Conservation (phyloP, 2,888 invertebrate species). For the Himalopsyche japonica region DNA sequence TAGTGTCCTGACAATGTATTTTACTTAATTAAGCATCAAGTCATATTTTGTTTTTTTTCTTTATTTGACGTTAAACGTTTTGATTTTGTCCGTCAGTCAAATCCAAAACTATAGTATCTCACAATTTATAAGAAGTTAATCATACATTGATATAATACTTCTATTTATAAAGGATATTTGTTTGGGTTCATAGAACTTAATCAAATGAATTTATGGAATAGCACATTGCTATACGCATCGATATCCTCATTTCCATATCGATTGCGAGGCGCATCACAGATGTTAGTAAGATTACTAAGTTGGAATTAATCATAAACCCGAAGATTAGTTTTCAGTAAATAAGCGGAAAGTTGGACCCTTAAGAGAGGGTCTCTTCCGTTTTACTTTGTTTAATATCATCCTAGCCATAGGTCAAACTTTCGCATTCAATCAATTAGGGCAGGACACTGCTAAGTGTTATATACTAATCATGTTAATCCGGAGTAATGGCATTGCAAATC, state of each 20-base stretch:
- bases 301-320: background rate
- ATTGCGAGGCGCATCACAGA: background rate
- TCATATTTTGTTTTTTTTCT: too few relatives aligned
- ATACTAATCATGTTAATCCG: background rate
- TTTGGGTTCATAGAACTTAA: too few relatives aligned
- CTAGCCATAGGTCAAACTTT: background rate
- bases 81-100: too few relatives aligned
- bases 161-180: too few relatives aligned
- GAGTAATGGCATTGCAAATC: background rate
- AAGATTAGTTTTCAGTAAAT: background rate
- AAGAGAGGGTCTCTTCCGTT: background rate
- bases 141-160: too few relatives aligned
- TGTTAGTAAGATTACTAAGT: background rate
- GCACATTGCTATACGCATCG: too few relatives aligned
- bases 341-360: background rate
- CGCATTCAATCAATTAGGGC: background rate
- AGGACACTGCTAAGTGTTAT: background rate
- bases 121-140: too few relatives aligned
- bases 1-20: too few relatives aligned
- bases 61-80: too few relatives aligned
- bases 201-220: too few relatives aligned
- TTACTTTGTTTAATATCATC: background rate
- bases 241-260: background rate
- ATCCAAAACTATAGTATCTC: too few relatives aligned
- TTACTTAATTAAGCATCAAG: too few relatives aligned